A percentile compares a stretch with the other conserved stretches of the same genome.
phyloP scores from a whole-genome alignment of 2,888 invertebrate genomes.

The Drosophila rellima region DNA sequence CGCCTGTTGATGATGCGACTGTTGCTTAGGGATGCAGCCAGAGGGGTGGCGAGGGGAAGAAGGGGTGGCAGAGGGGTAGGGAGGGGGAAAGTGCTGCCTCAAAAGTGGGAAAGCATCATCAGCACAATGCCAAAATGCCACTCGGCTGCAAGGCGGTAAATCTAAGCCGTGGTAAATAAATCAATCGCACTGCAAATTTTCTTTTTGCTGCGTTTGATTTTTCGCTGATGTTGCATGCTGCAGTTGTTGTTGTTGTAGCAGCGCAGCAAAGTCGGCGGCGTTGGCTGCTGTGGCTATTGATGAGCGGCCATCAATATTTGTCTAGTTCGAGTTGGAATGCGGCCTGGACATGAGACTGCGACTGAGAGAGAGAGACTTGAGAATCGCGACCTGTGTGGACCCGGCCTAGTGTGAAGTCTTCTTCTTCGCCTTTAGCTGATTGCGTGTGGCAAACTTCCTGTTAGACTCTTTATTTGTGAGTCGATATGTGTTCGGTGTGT shows the following conservation, averaged over 20 bases:
- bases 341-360: slow-evolving; percentile 47
- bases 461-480: slow-evolving; percentile 32
- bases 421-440: slow-evolving; percentile 59
- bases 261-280: slow-evolving; percentile 19
- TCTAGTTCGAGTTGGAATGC: slow-evolving; percentile 80
- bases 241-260: slow-evolving; percentile 23
- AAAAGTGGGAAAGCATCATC: slow-evolving; percentile 71
- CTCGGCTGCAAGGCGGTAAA: slow-evolving; percentile 76
- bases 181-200: slow-evolving; percentile 79
- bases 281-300: slow-evolving; percentile 71
- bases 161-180: slow-evolving; percentile 83
- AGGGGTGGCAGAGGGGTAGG: slow-evolving; percentile 1
- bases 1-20: slow-evolving; percentile 56
- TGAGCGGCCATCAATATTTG: slow-evolving; percentile 83
- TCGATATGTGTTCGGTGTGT: slow-evolving; percentile 13
- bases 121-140: slow-evolving; percentile 80
- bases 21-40: slow-evolving; percentile 28
- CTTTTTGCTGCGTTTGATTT: slow-evolving; percentile 58
- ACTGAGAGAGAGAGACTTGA: slow-evolving; percentile 20
- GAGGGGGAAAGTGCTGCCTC: slow-evolving; percentile 28
- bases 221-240: slow-evolving; percentile 47
- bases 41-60: not conserved
- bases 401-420: slow-evolving; percentile 61
- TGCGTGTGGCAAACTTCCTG: slow-evolving; percentile 80
- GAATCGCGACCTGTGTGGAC: slow-evolving; percentile 52